phyloP scores from a whole-genome alignment of 1,140 invertebrate species.

The Meloidogyne chitwoodi region DNA sequence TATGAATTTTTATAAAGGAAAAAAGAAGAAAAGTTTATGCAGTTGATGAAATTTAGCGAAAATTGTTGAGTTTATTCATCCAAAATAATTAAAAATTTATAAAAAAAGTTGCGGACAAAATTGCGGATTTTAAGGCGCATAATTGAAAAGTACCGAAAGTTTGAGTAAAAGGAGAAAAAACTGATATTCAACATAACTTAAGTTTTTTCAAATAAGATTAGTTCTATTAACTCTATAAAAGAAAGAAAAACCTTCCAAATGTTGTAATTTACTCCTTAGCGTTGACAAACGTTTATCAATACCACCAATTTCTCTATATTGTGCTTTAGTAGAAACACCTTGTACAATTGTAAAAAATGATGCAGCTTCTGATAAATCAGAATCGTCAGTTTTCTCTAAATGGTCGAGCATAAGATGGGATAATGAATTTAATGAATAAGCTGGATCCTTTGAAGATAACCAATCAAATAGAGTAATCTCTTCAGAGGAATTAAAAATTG shows the following conservation, averaged over 20 bases:
- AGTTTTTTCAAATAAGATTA: no score
- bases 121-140: no score
- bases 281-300: constrained; percentile 38
- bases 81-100: no score
- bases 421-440: constrained; percentile 35
- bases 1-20: no score
- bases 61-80: no score
- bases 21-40: no score
- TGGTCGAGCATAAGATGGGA: constrained; percentile 35
- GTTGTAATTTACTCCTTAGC: constrained; percentile 21
- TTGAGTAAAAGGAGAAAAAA: no score
- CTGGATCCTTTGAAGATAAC: constrained; percentile 38
- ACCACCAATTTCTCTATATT: constrained; percentile 40
- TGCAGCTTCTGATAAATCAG: constrained; percentile 20
- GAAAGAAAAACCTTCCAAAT: constrained; percentile 34
- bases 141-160: no score
- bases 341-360: constrained; percentile 26
- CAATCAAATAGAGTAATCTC: constrained; percentile 43
- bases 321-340: constrained; percentile 24
- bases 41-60: no score
- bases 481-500: constrained; percentile 18
- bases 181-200: no score
- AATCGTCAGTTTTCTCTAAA: constrained; percentile 34
- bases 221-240: no score
- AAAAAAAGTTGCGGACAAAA: no score